Percentiles rank a stretch among this genome's conserved stretches.
Conservation (phyloP, 2,888 invertebrate species). For the Vannuccia rotundouncinata region DNA sequence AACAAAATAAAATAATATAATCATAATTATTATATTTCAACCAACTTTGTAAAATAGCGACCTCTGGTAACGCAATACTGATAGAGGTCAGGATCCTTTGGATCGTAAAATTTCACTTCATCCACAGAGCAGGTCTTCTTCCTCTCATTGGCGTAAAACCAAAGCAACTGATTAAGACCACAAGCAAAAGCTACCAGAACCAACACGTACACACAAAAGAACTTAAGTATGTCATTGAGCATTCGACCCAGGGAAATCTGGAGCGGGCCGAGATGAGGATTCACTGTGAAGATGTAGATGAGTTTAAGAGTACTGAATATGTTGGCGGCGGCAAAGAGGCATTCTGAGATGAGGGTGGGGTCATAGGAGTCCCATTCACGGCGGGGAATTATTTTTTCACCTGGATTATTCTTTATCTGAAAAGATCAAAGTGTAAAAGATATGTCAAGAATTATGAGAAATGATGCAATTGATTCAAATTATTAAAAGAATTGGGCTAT, state of each 20-base stretch:
- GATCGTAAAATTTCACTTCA: background rate
- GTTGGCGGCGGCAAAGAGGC: conserved; percentile 90
- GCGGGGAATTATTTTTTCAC: conserved; percentile 55
- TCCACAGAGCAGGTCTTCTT: conserved; percentile 27
- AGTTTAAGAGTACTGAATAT: conserved; percentile 85
- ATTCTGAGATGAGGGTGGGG: conserved; percentile 75
- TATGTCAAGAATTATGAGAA: no score
- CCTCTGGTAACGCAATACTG: conserved; percentile 37
- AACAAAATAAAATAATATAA: no score
- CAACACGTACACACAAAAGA: conserved; percentile 75
- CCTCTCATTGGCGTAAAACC: conserved; percentile 64
- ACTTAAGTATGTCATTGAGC: conserved; percentile 77
- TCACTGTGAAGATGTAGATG: conserved; percentile 83
- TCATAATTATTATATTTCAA: no score
- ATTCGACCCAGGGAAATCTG: conserved; percentile 72
- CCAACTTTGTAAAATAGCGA: conserved; percentile 38
- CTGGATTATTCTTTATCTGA: conserved; percentile 33
- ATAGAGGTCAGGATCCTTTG: conserved; percentile 29
- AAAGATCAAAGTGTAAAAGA: no score
- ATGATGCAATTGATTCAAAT: no score
- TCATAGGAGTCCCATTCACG: conserved; percentile 97
- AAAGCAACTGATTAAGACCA: conserved; percentile 78
- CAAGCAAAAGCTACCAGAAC: conserved; percentile 81
- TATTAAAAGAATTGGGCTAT: no score
- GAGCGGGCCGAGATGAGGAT: conserved; percentile 81